A percentile compares a stretch with the other conserved stretches of the same genome.
Conservation (phyloP, 2,888 invertebrate species). For the Cephalotes varians region DNA sequence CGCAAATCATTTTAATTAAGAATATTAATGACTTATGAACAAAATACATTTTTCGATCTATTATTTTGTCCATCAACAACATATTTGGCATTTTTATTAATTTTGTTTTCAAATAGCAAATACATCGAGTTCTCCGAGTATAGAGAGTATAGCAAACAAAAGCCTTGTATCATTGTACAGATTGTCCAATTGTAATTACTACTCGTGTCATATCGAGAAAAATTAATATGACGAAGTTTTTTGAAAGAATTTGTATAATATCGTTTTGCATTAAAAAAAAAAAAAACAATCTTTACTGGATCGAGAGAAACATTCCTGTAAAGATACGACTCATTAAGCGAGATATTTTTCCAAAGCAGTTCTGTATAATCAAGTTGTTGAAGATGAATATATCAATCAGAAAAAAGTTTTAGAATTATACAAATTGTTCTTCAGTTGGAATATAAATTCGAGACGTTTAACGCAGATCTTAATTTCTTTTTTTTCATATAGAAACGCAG, state of each 20-base stretch:
- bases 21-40: not conserved
- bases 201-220: not conserved
- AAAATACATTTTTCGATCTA: conserved; percentile 32
- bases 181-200: conserved; percentile 19
- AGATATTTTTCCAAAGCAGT: conserved; percentile 4
- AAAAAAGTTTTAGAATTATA: not conserved
- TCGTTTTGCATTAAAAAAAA: conserved; percentile 1
- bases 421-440: not conserved
- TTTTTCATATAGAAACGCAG: conserved; percentile 53
- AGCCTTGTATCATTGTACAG: not conserved
- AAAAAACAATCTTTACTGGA: not conserved
- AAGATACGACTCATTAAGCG: not conserved
- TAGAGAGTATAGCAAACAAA: not conserved
- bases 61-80: conserved; percentile 33
- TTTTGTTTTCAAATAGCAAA: conserved; percentile 23
- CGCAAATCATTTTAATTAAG: conserved; percentile 43
- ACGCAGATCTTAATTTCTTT: conserved; percentile 31
- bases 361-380: conserved; percentile 5
- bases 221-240: not conserved
- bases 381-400: not conserved
- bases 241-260: not conserved
- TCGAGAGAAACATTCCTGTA: not conserved
- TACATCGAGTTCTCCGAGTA: conserved; percentile 13
- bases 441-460: not conserved
- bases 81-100: conserved; percentile 35